Evolutionary conservation across 1,140 invertebrate genomes (phyloP).

Genomic region (Probaryconus sp.): DNA sequence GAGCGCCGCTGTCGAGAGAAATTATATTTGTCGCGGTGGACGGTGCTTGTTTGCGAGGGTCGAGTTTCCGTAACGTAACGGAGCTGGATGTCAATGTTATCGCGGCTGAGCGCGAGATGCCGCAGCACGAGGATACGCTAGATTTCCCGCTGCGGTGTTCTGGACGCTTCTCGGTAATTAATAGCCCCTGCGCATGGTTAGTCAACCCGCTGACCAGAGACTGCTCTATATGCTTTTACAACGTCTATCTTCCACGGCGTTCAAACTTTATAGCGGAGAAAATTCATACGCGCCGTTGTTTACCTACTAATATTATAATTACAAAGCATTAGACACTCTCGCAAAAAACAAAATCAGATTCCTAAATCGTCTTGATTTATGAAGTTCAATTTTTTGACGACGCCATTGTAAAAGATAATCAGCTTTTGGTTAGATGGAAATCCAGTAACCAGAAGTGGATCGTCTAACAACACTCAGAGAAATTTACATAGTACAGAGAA

Average conservation of each 20-base stretch:
- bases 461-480: too few relatives aligned
- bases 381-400: too few relatives aligned
- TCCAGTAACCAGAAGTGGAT: too few relatives aligned
- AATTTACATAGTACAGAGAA: too few relatives aligned
- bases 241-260: neutral
- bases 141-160: slow-evolving; percentile 64
- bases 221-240: slow-evolving; percentile 14
- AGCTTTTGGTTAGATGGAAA: too few relatives aligned
- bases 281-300: neutral
- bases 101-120: slow-evolving; percentile 23
- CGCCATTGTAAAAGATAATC: too few relatives aligned
- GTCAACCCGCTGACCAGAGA: slow-evolving; percentile 13
- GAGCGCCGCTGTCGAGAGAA: slow-evolving; percentile 63
- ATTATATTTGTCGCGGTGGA: slow-evolving; percentile 61
- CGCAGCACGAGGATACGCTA: slow-evolving; percentile 29
- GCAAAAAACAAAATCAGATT: too few relatives aligned
- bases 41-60: slow-evolving; percentile 59
- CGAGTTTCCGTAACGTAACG: slow-evolving; percentile 36
- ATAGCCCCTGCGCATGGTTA: slow-evolving; percentile 64
- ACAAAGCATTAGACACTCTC: too few relatives aligned
- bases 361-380: too few relatives aligned
- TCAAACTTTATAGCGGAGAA: neutral
- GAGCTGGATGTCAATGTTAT: slow-evolving; percentile 66
- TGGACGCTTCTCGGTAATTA: slow-evolving; percentile 69
- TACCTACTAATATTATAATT: neutral